phyloP scores from a whole-genome alignment of 1,140 invertebrate genomes.

The Sitodiplosis mosellana region DNA sequence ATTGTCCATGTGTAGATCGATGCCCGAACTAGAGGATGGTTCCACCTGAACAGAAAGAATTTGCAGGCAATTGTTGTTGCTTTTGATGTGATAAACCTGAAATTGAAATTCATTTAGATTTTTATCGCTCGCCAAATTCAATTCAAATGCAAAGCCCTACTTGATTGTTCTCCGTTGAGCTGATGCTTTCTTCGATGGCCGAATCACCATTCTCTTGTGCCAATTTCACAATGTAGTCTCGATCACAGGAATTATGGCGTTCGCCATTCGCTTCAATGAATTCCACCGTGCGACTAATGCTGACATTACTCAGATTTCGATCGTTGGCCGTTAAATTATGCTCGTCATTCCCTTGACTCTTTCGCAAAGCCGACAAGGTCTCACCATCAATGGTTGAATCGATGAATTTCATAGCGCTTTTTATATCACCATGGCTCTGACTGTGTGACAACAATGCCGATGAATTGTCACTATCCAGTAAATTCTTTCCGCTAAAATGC shows the following conservation, averaged over 20 bases:
- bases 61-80: not conserved
- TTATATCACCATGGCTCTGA: not conserved
- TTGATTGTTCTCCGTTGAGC: slow-evolving; percentile 3
- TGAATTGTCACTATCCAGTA: too few species aligned
- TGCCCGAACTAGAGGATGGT: slow-evolving; percentile 5
- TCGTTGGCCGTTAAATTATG: not conserved
- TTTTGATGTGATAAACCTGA: slow-evolving; percentile 4
- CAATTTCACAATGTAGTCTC: not conserved
- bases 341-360: not conserved
- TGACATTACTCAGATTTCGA: not conserved
- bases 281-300: not conserved
- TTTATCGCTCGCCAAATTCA: too few species aligned
- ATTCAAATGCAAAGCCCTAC: not conserved
- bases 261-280: not conserved
- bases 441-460: too few species aligned
- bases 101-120: not conserved
- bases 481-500: too few species aligned
- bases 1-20: slow-evolving; percentile 4
- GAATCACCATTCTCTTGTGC: slow-evolving; percentile 1
- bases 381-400: slow-evolving; percentile 6
- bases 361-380: not conserved
- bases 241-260: not conserved
- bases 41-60: slow-evolving; percentile 3
- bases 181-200: slow-evolving; percentile 5
- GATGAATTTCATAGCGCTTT: slow-evolving; percentile 8